These are phyloP conservation scores for Galaxea fascicularis DNA, from an alignment of 92 coral and sea anemone genomes.

Conservation along the genomic window DNA sequence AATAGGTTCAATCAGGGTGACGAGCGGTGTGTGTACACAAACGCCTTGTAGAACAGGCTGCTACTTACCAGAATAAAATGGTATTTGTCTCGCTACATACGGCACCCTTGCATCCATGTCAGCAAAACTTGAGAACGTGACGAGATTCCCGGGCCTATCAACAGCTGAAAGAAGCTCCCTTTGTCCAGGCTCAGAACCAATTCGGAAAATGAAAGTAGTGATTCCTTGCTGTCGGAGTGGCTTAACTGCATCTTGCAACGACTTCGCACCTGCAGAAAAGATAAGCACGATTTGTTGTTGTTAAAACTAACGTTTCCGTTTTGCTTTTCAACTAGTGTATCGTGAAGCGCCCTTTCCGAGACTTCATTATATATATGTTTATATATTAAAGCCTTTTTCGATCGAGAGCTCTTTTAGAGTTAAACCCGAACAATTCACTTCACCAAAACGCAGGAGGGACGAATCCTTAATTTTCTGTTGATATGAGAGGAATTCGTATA, in stretches of 20 bases:
- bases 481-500: too few relatives aligned
- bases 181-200: slow-evolving; percentile 62
- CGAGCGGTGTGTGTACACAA: too few relatives aligned
- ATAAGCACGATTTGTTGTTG: not conserved
- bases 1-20: too few relatives aligned
- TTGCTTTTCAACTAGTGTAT: too few relatives aligned
- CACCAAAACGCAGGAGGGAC: too few relatives aligned
- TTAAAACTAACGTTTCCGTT: not conserved
- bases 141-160: slow-evolving; percentile 38
- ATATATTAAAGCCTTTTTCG: too few relatives aligned
- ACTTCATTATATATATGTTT: too few relatives aligned
- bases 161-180: slow-evolving; percentile 51
- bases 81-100: slow-evolving; percentile 41
- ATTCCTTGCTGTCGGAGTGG: slow-evolving; percentile 63
- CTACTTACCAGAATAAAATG: slow-evolving; percentile 36
- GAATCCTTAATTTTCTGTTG: too few relatives aligned
- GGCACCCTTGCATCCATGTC: slow-evolving; percentile 28
- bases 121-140: slow-evolving; percentile 21
- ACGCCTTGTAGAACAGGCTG: not conserved
- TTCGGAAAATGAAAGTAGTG: slow-evolving; percentile 67
- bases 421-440: too few relatives aligned
- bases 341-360: too few relatives aligned
- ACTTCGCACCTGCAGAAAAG: slow-evolving; percentile 26
- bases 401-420: too few relatives aligned
- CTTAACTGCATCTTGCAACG: slow-evolving; percentile 58